Conservation (phyloP, 2,888 invertebrate species). For the Phortica okadai region DNA sequence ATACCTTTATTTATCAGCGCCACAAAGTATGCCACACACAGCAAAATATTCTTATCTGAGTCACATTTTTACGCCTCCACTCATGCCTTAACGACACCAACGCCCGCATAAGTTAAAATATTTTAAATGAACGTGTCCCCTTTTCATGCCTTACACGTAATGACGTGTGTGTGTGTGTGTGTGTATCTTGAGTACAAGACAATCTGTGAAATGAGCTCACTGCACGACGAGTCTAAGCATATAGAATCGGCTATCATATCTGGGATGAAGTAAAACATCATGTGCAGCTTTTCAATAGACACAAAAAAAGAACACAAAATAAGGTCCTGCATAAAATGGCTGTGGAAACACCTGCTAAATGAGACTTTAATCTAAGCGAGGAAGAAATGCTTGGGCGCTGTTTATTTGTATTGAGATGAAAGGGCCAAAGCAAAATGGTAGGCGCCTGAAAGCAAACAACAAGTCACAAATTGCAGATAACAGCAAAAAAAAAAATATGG, state of each 20-base stretch:
- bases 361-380: slow-evolving; percentile 47
- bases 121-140: slow-evolving; percentile 14
- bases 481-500: background rate
- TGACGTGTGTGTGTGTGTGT: background rate
- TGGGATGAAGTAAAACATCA: background rate
- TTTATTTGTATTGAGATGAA: slow-evolving; percentile 30
- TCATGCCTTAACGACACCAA: slow-evolving; percentile 3
- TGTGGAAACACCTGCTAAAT: slow-evolving; percentile 52
- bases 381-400: background rate
- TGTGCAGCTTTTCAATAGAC: slow-evolving; percentile 1
- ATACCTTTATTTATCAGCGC: slow-evolving; percentile 1
- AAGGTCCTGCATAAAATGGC: background rate
- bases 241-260: background rate
- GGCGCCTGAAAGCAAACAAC: slow-evolving; percentile 4
- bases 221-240: background rate
- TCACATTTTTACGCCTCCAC: slow-evolving; percentile 6
- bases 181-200: background rate
- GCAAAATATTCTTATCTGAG: slow-evolving; percentile 16
- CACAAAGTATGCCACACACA: slow-evolving; percentile 23
- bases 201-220: slow-evolving; percentile 8
- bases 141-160: background rate
- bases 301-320: background rate
- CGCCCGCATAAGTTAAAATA: background rate
- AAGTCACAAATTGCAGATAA: slow-evolving; percentile 1
- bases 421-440: background rate